These are phyloP conservation scores for Gambusia yucatana DNA, from an alignment of 2,797 vertebrate genomes.

Conservation along the genomic window DNA sequence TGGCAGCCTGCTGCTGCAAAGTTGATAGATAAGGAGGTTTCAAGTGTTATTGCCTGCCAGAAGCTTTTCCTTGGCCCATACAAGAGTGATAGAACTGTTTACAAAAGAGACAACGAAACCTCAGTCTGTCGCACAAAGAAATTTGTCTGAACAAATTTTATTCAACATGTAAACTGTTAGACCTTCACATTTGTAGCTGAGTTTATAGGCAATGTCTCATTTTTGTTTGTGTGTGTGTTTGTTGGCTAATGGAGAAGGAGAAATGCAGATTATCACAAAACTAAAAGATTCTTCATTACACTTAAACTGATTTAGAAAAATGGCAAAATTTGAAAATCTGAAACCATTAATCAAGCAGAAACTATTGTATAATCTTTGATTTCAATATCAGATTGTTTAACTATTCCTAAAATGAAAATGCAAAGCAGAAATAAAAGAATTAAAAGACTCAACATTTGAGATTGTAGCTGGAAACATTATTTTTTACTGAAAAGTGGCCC, in stretches of 20 bases:
- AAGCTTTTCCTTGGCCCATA: slow-evolving; percentile 52
- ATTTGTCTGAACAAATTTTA: slow-evolving; percentile 14
- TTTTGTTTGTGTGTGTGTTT: not conserved
- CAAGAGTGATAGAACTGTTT: slow-evolving; percentile 65
- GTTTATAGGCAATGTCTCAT: not conserved
- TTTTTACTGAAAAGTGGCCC: not conserved
- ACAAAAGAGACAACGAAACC: slow-evolving; percentile 41
- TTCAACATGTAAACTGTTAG: slow-evolving; percentile 26
- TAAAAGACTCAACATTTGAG: not conserved
- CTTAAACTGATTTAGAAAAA: not conserved
- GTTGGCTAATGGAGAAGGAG: not conserved
- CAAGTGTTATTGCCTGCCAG: slow-evolving; percentile 65
- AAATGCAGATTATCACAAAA: not conserved
- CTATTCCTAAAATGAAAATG: not conserved
- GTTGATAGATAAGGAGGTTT: slow-evolving; percentile 71
- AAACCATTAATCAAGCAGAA: not conserved
- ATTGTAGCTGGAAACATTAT: not conserved
- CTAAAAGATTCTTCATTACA: not conserved
- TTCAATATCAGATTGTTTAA: not conserved
- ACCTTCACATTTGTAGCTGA: slow-evolving; percentile 17
- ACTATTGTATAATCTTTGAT: not conserved
- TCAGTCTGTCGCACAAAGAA: slow-evolving; percentile 27
- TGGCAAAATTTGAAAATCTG: not conserved
- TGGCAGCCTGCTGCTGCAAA: slow-evolving; percentile 57
- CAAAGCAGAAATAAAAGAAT: not conserved